phyloP scores from a whole-genome alignment of 2,797 vertebrate genomes.

The Parauchenoglanis ngamensis region DNA sequence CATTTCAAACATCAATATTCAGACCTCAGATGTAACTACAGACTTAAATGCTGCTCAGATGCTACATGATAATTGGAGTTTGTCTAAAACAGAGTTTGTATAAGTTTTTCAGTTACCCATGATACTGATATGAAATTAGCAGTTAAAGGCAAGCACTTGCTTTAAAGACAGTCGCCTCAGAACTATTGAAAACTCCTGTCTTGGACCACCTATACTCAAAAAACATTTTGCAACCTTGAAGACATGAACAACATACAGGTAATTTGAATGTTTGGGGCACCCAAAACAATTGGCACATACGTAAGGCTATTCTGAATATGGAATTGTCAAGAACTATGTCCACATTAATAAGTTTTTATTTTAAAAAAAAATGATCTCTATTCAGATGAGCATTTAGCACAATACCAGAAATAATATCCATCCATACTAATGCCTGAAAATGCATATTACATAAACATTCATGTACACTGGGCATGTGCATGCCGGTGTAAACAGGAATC shows the following conservation, averaged over 20 bases:
- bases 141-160: conserved; percentile 1
- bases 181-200: background rate
- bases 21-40: background rate
- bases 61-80: background rate
- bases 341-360: too few species aligned
- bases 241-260: background rate
- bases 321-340: background rate
- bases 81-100: background rate
- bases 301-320: background rate
- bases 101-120: background rate
- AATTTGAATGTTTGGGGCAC: background rate
- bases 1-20: background rate
- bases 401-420: too few species aligned
- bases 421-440: too few species aligned
- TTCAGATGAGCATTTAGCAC: too few species aligned
- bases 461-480: too few species aligned
- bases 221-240: background rate
- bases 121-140: background rate
- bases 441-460: too few species aligned
- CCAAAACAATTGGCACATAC: background rate
- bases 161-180: background rate
- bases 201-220: background rate
- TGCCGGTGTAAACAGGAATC: too few species aligned
- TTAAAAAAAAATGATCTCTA: too few species aligned
- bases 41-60: background rate